Percentiles rank a stretch among this genome's conserved stretches.
phyloP scores from a whole-genome alignment of 30 jellyfish, hydroid and myxozoan species.

The Euphysa ruthae region DNA sequence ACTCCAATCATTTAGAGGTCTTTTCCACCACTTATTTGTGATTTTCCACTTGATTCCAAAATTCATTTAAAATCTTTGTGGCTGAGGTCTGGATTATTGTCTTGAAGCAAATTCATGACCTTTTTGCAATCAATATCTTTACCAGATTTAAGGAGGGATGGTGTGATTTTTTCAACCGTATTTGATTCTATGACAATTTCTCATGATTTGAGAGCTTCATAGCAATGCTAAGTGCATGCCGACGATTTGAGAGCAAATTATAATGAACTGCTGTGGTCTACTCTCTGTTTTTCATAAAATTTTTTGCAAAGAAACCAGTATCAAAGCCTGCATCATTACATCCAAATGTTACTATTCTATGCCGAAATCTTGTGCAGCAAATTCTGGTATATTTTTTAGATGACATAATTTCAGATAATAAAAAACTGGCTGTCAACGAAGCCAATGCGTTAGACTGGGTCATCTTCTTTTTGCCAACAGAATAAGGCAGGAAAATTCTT shows the following conservation, averaged over 20 bases:
- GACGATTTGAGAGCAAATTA: conserved; percentile 11
- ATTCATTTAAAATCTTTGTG: no score
- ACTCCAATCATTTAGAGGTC: no score
- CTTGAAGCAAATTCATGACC: no score
- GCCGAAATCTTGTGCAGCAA: conserved; percentile 16
- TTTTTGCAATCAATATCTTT: no score
- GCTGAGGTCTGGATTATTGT: no score
- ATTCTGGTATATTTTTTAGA: neutral
- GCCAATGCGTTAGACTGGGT: neutral
- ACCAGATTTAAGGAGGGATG: no score
- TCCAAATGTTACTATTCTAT: conserved; percentile 16
- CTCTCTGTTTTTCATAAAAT: conserved; percentile 23
- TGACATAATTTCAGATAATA: neutral
- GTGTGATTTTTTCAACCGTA: no score
- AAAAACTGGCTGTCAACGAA: conserved; percentile 10
- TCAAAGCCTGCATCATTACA: conserved; percentile 25
- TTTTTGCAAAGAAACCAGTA: conserved; percentile 24
- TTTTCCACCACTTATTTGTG: no score
- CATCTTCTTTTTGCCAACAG: neutral
- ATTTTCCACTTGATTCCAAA: no score
- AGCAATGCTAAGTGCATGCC: conserved; percentile 17
- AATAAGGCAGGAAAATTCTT: neutral
- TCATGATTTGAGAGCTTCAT: neutral
- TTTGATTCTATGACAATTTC: neutral
- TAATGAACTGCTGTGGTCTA: conserved; percentile 13